Evolutionary conservation across 2,797 vertebrate species (phyloP), one percentile per base, ranked within the genome.

Genomic region (Malurus splendens): DNA sequence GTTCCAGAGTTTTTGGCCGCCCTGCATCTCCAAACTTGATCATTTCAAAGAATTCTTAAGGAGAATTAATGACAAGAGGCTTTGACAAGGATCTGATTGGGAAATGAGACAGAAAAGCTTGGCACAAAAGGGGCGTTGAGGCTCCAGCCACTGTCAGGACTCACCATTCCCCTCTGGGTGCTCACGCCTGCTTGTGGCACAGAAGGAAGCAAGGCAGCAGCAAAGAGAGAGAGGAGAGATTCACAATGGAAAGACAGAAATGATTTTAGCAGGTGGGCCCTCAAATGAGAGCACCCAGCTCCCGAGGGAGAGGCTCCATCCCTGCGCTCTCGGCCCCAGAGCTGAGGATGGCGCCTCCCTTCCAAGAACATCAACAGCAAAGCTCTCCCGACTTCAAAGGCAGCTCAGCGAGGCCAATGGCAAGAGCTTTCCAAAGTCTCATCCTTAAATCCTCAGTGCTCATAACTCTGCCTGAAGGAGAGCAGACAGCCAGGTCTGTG

Each of bases 351-450:
- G 47, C 0, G 4, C 3, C 85, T 32, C 91, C 61, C 66, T 78
- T 55, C 62, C 93, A 83, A 33, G 16, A 23, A 32, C 38, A 74
- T 5, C 70, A 56, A 28, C 24, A 13, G 76, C 33, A 86, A 75
- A 88, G 74, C 79, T 89, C 47, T 48, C 41, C 25, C 0, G 0
- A 57, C 89, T 93, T 95, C 93, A 89, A 93, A 87, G 87, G 77
- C 19, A 92, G 27, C 44, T 19, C 91, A 78, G 48, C 27, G 32
- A 82, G 71, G 71, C 80, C 89, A 92, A 33, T 38, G 83, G 73
- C 83, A 90, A 66, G 74, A 90, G 71, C 64, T 38, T 86, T 78
- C 74, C 87, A 74, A 86, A 94, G 67, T 71, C 39, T 80, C 87
- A 86, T 73, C 60, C 77, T 73, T 30, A 88, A 93, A 91, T 33